Evolutionary conservation across 2,797 vertebrate species (phyloP), one percentile per base, ranked within the genome.

Genomic region (Benthosema pterotum): DNA sequence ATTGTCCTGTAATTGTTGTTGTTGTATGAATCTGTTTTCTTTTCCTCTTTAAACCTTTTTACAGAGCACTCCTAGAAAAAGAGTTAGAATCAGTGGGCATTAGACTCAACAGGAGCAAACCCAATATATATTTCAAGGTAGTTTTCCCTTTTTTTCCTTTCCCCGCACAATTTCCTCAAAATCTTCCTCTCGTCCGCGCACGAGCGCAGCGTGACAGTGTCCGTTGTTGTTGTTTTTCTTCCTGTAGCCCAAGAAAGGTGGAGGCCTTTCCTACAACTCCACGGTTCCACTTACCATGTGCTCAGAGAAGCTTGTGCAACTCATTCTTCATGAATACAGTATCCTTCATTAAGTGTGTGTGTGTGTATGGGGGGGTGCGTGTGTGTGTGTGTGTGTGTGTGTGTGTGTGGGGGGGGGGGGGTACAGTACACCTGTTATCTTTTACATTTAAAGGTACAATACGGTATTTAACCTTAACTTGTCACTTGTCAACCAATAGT

Each of bases 121-220:
- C 98, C 70, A 99, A 99, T 88, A 99, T 99, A 90, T 99, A 99
- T 90, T 99, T 98, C 89, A 99, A 99, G 97, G 98, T 99, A 88
- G 72, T 5, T 50, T 38, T 62, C 78, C 13, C n/a, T n/a, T n/a
- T n/a, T n/a, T 38, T 62, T 78, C 13, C 5, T 3, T 57, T 57
- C 1, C 16, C 43, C 17, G 4, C 19, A 14, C 7, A 6, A 15
- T 46, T 54, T 16, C 25, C 50, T n/a, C 19, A 25, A 28, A 28
- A 52, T 38, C 32, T 2, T 38, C 8, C 32, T 38, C 32, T 38
- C 32, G 0, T 38, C 32, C 32, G 0, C 5, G 11, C 32, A 38
- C 32, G 5, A 11, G 32, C 13, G 0, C 50, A 11, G 2, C n/a
- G 19, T 52, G 9, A 54, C 14, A 18, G 16, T 1, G 8, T 7